A percentile compares a stretch with the other conserved stretches of the same genome.
Conservation (phyloP, 2,113 vertebrate species). For the Pithys albifrons region DNA sequence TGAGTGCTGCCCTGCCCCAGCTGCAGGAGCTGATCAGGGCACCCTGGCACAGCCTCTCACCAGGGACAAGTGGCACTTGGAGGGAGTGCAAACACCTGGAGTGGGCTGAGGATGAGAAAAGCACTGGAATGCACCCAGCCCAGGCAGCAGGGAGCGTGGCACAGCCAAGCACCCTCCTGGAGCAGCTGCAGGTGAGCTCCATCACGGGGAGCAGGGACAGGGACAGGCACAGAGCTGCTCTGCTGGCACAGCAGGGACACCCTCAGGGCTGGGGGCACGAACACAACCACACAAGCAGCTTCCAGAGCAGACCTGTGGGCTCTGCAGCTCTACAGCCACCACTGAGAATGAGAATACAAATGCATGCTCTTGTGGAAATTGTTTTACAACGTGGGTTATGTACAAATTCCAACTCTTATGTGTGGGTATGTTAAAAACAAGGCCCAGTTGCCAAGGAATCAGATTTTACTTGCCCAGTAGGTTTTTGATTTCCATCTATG, state of each 20-base stretch:
- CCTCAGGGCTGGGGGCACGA: not conserved
- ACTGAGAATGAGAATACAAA: not conserved
- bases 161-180: not conserved
- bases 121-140: not conserved
- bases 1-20: not conserved
- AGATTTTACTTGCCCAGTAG: conserved; percentile 19
- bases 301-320: not conserved
- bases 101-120: not conserved
- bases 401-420: conserved; percentile 32
- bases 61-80: no score
- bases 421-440: conserved; percentile 25
- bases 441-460: conserved; percentile 50
- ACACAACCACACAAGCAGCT: not conserved
- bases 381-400: conserved; percentile 30
- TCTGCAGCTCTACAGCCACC: not conserved
- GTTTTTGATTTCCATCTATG: not conserved
- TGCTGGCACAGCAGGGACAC: not conserved
- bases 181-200: not conserved
- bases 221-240: not conserved
- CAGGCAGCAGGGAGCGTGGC: not conserved
- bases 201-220: rapidly evolving
- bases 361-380: not conserved
- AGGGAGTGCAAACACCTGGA: not conserved
- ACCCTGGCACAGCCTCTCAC: not conserved
- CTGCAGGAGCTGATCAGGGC: not conserved